Evolutionary conservation across 1,140 invertebrate genomes (phyloP), one percentile per base, ranked within the genome.

Genomic region (Calliphora vicina): DNA sequence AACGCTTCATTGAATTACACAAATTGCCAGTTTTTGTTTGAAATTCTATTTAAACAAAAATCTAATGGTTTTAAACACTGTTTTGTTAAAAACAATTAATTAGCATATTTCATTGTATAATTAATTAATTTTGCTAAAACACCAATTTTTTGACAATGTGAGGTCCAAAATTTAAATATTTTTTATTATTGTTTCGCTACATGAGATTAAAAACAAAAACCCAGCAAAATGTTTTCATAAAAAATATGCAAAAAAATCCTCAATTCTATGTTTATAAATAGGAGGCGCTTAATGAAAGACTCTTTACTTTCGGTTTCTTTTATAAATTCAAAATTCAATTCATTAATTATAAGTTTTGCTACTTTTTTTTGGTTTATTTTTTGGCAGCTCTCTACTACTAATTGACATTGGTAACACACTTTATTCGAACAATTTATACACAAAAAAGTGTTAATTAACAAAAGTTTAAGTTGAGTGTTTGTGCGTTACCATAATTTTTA

Each of bases 41-140:
- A 35, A 35, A 2, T 35, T 35, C 35, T 8, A 1, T 35, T 35
- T 35, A 35, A 35, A 35, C 35, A 35, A 35, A n/a, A n/a, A n/a
- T n/a, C n/a, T n/a, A n/a, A n/a, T n/a, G n/a, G n/a, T n/a, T 35
- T 35, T 35, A 35, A 35, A 35, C 35, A 35, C 6, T 35, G 35
- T 35, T 35, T 35, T 35, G 43, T 83, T 81, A 25, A 80, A 80
- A 84, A 42, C 71, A 84, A 82, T 84, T 81, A 82, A 84, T 81
- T 84, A 78, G 82, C 42, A 82, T n/a, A n/a, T 84, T 84, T 84
- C 43, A 76, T 61, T 74, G 80, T 26, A 76, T 82, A 82, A 82
- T 76, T 82, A 82, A 82, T 82, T 67, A 67, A 67, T 67, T 20
- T 67, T 10, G 9, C 0, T 1, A 67, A 67, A 67, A 67, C 61